Evolutionary conservation across 2,888 invertebrate species (phyloP).

Genomic region (Polylopha cassiicola): DNA sequence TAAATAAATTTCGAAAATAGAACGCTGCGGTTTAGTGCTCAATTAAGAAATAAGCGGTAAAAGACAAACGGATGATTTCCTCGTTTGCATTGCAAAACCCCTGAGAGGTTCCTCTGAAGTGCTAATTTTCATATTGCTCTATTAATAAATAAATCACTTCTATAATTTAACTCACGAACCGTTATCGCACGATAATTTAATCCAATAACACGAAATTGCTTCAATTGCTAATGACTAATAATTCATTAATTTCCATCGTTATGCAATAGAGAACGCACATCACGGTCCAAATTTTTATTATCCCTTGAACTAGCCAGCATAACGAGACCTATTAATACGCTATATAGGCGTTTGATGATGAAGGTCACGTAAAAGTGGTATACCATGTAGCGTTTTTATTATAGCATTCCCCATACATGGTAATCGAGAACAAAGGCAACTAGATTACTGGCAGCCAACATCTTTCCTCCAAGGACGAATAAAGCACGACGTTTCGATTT

Average conservation of each 20-base stretch:
- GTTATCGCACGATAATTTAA: slow-evolving; percentile 12
- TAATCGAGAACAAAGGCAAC: slow-evolving; percentile 27
- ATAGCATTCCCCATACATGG: slow-evolving; percentile 24
- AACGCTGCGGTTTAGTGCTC: slow-evolving; percentile 8
- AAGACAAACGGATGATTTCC: too few relatives aligned
- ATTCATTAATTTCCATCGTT: slow-evolving; percentile 20
- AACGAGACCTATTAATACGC: slow-evolving; percentile 8
- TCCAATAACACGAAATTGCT: slow-evolving; percentile 12
- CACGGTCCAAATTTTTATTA: slow-evolving; percentile 19
- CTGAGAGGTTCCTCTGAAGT: too few relatives aligned
- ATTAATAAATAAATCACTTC: too few relatives aligned
- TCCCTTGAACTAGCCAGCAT: slow-evolving; percentile 9
- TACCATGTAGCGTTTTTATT: slow-evolving; percentile 14
- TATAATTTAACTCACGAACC: slow-evolving; percentile 3
- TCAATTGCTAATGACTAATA: slow-evolving; percentile 17
- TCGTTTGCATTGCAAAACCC: too few relatives aligned
- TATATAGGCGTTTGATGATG: too few relatives aligned
- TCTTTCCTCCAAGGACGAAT: slow-evolving; percentile 38
- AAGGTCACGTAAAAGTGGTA: too few relatives aligned
- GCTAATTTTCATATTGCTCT: too few relatives aligned
- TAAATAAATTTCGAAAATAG: slow-evolving; percentile 9
- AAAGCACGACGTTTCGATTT: slow-evolving; percentile 35
- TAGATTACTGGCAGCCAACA: slow-evolving; percentile 24
- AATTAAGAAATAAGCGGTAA: slow-evolving; percentile 13
- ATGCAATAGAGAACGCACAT: slow-evolving; percentile 8